Evolutionary conservation across 2,888 invertebrate genomes (phyloP).

Genomic region (Drosophila meridiana): DNA sequence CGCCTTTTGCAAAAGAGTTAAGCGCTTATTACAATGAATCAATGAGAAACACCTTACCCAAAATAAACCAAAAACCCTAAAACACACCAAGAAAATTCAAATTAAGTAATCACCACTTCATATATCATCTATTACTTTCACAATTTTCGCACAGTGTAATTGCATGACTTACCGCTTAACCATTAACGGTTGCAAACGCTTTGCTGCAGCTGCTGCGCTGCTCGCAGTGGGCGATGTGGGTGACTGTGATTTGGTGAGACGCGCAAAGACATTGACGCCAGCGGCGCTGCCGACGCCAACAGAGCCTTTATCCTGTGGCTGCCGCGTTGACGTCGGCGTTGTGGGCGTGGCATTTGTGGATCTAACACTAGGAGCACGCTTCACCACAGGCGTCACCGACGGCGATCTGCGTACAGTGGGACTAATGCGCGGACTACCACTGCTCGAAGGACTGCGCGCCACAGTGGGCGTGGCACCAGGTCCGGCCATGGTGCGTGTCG

Average conservation of each 20-base stretch:
- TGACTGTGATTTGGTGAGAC: conserved; percentile 38
- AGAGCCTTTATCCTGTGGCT: conserved; percentile 81
- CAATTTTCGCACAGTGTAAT: conserved; percentile 1
- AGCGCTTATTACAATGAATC: not conserved
- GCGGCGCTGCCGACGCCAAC: conserved; percentile 46
- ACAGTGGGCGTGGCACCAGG: conserved; percentile 1
- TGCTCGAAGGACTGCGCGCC: conserved; percentile 23
- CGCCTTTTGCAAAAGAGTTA: not conserved
- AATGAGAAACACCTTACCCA: not conserved
- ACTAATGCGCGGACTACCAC: conserved; percentile 60
- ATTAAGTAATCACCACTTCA: not conserved
- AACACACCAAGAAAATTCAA: not conserved
- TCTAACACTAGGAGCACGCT: conserved; percentile 32
- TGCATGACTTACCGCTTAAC: conserved; percentile 79
- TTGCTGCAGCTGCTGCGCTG: conserved; percentile 60
- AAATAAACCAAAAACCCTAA: not conserved
- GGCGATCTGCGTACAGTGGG: conserved; percentile 66
- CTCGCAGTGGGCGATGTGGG: conserved; percentile 56
- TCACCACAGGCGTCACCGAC: conserved; percentile 58
- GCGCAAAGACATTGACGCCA: conserved; percentile 47
- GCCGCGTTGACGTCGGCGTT: conserved; percentile 58
- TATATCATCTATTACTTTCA: not conserved
- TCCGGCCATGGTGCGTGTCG: conserved; percentile 72
- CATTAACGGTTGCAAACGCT: conserved; percentile 58
- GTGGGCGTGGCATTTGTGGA: conserved; percentile 22